A percentile compares a stretch with the other conserved stretches of the same genome.
phyloP scores from a whole-genome alignment of 2,797 vertebrate species.

The Trichosurus vulpecula region DNA sequence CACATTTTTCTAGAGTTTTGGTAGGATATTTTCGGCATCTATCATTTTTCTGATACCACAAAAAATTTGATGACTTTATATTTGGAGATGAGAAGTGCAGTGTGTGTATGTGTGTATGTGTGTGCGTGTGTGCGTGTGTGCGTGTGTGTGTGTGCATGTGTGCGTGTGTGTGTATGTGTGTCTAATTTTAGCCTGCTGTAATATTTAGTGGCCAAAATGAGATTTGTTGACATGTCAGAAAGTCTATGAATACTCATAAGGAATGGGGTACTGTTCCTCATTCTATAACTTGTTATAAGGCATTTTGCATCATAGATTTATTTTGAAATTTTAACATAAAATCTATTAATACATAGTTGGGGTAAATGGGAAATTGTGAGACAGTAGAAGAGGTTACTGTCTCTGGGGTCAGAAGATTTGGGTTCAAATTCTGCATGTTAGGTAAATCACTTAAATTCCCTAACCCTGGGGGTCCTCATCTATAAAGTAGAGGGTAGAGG shows the following conservation, averaged over 20 bases:
- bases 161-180: not conserved
- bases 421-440: not conserved
- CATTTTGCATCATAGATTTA: not conserved
- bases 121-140: not conserved
- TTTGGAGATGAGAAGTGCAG: not conserved
- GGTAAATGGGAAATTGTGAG: not conserved
- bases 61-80: conserved; percentile 37
- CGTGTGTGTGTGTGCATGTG: too few species aligned
- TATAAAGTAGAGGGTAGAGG: not conserved
- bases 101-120: too few species aligned
- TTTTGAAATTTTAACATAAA: not conserved
- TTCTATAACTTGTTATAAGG: not conserved
- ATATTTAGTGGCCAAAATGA: not conserved
- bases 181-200: not conserved
- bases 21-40: conserved; percentile 59
- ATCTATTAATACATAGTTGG: not conserved
- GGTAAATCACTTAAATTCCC: not conserved
- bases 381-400: not conserved
- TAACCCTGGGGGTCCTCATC: not conserved
- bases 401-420: not conserved
- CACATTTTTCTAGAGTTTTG: conserved; percentile 74
- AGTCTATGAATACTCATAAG: not conserved
- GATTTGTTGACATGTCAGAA: not conserved
- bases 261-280: not conserved
- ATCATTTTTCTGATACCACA: conserved; percentile 73